Base-by-base conservation (phyloP, 2,113 vertebrate species). In the Centropristis striata region DNA sequence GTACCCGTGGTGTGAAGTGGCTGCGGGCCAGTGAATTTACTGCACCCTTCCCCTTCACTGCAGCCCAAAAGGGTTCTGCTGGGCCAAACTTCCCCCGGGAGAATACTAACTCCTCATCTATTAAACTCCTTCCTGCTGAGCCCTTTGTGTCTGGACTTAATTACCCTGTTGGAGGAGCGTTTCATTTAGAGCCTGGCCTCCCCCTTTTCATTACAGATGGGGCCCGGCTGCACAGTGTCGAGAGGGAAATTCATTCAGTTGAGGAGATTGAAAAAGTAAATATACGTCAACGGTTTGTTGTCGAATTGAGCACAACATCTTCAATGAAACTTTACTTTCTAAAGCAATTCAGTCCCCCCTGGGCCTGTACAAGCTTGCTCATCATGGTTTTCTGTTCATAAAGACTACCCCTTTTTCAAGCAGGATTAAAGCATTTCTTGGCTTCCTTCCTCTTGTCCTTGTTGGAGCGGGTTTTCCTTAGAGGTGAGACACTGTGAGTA, bases 111-210 rank as follows among this genome's bases (percentile, higher is more conserved):
- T 85, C 82, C 85, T 80, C 75, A 82, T 86, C 88, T 74, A 89
- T 91, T 87, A 90, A 88, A 92, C 81, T 75, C 81, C 85, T 80
- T 93, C 93, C 93, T 88, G 92, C 93, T 92, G 92, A 92, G 92
- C 85, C 89, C 75, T 92, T 93, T 94, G 90, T 94, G 92, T 94
- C 91, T 91, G 88, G 86, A 88, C 90, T 92, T 93, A 92, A 94
- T 94, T 90, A 91, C 85, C 70, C 86, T 66, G 80, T 92, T 79
- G 69, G 75, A 78, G 79, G 78, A 85, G 84, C 65, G 37, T 90
- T 91, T 91, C 83, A 90, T 93, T 90, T 88, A 67, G 53, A 86
- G 79, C 61, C 51, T 4, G 21, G 60, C 77, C 78, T 81, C 78
- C 81, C 70, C 78, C 88, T 70, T 82, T 86, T 90, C 80, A 65